Evolutionary conservation across 92 coral and sea anemone genomes (phyloP), one percentile per base, ranked within the genome.

Genomic region (Heliopora coerulea): DNA sequence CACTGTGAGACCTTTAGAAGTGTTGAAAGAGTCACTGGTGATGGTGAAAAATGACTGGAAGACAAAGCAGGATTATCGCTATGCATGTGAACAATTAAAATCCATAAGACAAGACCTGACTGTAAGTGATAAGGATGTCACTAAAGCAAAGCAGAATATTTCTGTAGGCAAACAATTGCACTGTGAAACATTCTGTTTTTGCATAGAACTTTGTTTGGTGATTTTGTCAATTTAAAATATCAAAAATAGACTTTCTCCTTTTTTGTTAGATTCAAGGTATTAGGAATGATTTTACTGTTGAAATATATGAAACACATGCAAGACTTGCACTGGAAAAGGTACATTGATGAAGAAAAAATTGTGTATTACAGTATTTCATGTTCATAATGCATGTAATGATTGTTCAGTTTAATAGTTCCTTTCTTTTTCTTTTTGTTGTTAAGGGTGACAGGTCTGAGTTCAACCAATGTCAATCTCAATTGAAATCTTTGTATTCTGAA

Each of bases 381-480:
- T 30, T 7, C 12, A 20, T 14, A 18, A 15, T 29, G 10, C 3
- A 50, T 50, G 58, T 68, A 18, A 13, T 48, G 40, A n/a, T 67
- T 9, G 14, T 58, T 18, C 3, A 18, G 24, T 58, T 4, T 61
- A 17, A 40, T 61, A 61, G 4, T 17, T 17, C 19, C 24, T 19
- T 18, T 25, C 40, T 3, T 61, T 62, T n/a, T 37, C n/a, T 23
- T 68, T 58, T 66, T 54, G 23, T 14, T 70, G 41, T 56, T n/a
- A 15, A 93, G 98, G 95, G 98, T 83, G 98, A 93, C 63, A 87
- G 98, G 60, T 95, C 91, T 74, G 98, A 93, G 88, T 93, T 93
- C 87, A 93, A 93, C 88, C 98, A 93, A 76, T 93, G 98, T 72
- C 98, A 93, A 83, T 88, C 98, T 62, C 98, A 93, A 80, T 82